Conservation (phyloP, 2,797 vertebrate genomes). For the Artibeus jamaicensis region DNA sequence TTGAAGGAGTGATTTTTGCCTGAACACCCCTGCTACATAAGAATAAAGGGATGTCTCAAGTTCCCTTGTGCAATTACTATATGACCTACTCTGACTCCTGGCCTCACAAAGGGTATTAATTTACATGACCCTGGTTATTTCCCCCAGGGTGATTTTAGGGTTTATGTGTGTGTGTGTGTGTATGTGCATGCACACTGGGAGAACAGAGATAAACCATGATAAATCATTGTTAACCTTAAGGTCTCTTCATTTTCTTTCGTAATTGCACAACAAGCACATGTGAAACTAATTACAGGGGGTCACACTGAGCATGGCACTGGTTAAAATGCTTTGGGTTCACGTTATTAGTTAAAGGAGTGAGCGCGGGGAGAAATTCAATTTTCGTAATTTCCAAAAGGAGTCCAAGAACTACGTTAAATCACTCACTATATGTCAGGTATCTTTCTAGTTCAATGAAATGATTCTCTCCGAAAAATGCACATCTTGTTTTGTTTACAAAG, state of each 20-base stretch:
- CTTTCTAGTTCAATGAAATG: neutral
- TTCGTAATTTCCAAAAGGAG: neutral
- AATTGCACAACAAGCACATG: neutral
- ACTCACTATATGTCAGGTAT: neutral
- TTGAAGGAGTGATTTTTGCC: neutral
- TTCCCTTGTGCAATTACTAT: neutral
- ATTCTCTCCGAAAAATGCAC: neutral
- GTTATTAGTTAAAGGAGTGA: slow-evolving; percentile 29
- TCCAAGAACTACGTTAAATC: neutral
- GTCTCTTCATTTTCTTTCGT: neutral
- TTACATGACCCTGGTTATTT: neutral
- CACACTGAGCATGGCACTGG: neutral
- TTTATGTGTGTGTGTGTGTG: neutral
- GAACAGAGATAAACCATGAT: slow-evolving; percentile 39
- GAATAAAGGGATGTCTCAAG: neutral
- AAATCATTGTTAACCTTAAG: slow-evolving; percentile 18
- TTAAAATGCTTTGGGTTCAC: neutral
- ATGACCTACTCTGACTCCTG: neutral
- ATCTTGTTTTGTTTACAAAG: slow-evolving; percentile 22
- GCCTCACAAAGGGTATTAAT: neutral
- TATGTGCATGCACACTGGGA: neutral
- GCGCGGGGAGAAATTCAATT: neutral
- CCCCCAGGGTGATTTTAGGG: neutral
- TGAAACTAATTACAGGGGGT: slow-evolving; percentile 34
- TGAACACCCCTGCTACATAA: neutral